phyloP scores from a whole-genome alignment of 2,888 invertebrate species.

The Trichogramma dendrolimi region DNA sequence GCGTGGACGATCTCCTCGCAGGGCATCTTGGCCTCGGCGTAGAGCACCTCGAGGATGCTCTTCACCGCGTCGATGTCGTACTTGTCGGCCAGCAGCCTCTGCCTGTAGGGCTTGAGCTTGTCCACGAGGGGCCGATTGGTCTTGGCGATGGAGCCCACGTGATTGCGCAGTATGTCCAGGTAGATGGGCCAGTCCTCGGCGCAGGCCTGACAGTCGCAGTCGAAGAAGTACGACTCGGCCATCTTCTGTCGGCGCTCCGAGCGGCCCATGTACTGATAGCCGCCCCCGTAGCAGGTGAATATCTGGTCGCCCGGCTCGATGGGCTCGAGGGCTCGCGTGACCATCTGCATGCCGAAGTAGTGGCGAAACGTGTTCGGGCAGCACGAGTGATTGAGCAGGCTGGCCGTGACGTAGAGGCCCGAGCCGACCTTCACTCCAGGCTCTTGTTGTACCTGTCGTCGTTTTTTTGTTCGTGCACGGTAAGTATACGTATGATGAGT shows the following conservation, averaged over 20 bases:
- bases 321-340: constrained; percentile 45
- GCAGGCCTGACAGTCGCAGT: constrained; percentile 46
- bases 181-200: constrained; percentile 45
- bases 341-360: constrained; percentile 47
- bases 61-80: constrained; percentile 49
- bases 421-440: constrained; percentile 46
- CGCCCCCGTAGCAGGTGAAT: constrained; percentile 48
- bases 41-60: constrained; percentile 40
- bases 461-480: neutral
- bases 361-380: constrained; percentile 48
- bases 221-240: constrained; percentile 46
- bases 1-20: constrained; percentile 49
- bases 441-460: constrained; percentile 45
- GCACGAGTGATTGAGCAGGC: constrained; percentile 49
- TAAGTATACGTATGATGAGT: neutral
- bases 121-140: constrained; percentile 42
- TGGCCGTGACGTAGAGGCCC: constrained; percentile 45
- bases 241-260: constrained; percentile 42
- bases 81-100: constrained; percentile 41
- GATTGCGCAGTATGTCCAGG: constrained; percentile 40
- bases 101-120: constrained; percentile 42
- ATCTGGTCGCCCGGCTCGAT: constrained; percentile 46
- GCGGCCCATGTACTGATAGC: constrained; percentile 42
- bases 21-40: constrained; percentile 41
- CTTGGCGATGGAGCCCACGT: constrained; percentile 43